Evolutionary conservation across 2,113 vertebrate genomes (phyloP).

Genomic region (Lepisosteus oculatus): DNA sequence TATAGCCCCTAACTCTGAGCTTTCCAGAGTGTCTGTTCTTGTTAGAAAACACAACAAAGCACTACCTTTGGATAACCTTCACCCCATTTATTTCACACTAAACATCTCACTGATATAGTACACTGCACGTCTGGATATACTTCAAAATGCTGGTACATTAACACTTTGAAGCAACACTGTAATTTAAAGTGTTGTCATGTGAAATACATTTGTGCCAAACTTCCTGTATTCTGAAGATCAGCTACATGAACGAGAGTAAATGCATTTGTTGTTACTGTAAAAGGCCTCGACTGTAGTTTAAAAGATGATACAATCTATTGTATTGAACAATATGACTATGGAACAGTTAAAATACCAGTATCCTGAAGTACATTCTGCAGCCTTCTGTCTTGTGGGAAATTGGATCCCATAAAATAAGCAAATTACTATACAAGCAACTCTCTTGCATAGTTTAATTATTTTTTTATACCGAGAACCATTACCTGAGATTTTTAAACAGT

Average conservation of each 20-base stretch:
- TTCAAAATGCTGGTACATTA: too few species aligned
- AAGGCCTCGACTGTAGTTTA: too few species aligned
- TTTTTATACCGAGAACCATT: constrained; percentile 21
- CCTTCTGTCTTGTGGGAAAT: background rate
- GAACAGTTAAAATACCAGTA: too few species aligned
- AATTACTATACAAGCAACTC: constrained; percentile 19
- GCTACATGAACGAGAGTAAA: too few species aligned
- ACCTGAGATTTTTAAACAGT: constrained; percentile 32
- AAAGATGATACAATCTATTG: too few species aligned
- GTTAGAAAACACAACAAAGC: background rate
- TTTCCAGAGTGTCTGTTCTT: background rate
- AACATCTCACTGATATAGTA: background rate
- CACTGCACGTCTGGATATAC: too few species aligned
- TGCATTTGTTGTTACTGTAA: too few species aligned
- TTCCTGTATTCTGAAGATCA: too few species aligned
- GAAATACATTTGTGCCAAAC: too few species aligned
- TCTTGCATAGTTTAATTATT: constrained; percentile 13
- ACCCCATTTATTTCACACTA: background rate
- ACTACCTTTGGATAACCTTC: background rate
- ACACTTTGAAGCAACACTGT: too few species aligned
- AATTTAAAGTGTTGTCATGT: too few species aligned
- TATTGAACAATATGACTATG: too few species aligned
- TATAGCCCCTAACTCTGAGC: background rate
- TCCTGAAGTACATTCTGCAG: background rate
- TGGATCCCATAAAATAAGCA: background rate